These are phyloP conservation scores for Triplophysa tibetana DNA, from an alignment of 2,113 vertebrate species.

Conservation along the genomic window DNA sequence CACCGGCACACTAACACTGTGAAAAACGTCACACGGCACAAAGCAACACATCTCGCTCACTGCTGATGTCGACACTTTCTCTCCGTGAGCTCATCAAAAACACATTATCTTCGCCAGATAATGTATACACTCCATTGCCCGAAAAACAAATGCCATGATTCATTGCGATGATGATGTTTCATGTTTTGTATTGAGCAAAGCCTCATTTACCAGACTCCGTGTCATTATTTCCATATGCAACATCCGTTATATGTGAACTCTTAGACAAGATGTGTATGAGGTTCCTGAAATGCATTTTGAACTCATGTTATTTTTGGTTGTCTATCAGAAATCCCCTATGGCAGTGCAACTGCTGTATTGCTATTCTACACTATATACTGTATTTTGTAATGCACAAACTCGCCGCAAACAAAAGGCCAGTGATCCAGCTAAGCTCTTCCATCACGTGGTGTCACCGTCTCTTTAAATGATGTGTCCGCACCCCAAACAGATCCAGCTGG, in stretches of 20 bases:
- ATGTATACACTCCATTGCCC: conserved; percentile 1
- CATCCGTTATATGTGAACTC: conserved; percentile 9
- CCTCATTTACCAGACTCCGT: conserved; percentile 20
- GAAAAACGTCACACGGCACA: neutral
- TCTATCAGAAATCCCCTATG: neutral
- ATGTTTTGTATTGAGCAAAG: conserved; percentile 28
- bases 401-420: conserved; percentile 40
- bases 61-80: conserved; percentile 25
- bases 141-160: conserved; percentile 3
- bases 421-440: conserved; percentile 46
- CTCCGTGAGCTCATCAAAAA: conserved; percentile 12
- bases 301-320: neutral
- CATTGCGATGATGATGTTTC: neutral
- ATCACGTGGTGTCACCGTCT: conserved; percentile 52
- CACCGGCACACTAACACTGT: neutral
- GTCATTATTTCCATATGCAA: conserved; percentile 8
- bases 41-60: neutral
- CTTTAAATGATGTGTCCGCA: conserved; percentile 54
- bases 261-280: neutral
- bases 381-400: neutral
- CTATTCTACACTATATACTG: neutral
- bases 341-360: conserved; percentile 3
- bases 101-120: conserved; percentile 14
- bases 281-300: neutral
- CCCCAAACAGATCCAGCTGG: conserved; percentile 38